These are phyloP conservation scores for Ennomos erosarius DNA, from an alignment of 2,888 invertebrate species.

Conservation along the genomic window DNA sequence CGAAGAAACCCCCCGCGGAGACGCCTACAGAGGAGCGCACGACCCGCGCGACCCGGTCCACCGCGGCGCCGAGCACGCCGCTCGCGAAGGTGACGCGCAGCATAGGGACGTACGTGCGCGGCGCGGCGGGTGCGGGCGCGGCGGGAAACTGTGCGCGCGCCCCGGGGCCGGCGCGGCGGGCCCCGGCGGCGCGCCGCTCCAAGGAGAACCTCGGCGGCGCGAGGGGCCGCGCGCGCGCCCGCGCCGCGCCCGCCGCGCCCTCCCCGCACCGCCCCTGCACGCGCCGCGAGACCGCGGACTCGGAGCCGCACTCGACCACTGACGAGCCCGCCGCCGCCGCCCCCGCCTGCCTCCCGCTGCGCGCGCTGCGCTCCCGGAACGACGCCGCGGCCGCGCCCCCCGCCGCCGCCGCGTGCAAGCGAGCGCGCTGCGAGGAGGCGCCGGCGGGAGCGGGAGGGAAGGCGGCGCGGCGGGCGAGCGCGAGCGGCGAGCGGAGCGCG, in stretches of 20 bases:
- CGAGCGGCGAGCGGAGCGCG: slow-evolving; percentile 50
- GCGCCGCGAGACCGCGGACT: slow-evolving; percentile 49
- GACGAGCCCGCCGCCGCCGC: too few species aligned
- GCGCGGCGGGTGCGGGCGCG: slow-evolving; percentile 37
- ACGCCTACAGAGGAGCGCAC: slow-evolving; percentile 43
- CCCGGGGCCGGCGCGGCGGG: slow-evolving; percentile 56
- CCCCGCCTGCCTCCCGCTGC: slow-evolving; percentile 44
- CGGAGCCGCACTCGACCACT: slow-evolving; percentile 44
- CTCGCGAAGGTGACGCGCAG: slow-evolving; percentile 58
- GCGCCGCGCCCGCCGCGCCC: slow-evolving; percentile 43
- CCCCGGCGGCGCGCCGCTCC: slow-evolving; percentile 36
- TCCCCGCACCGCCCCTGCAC: slow-evolving; percentile 42
- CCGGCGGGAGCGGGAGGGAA: slow-evolving; percentile 40
- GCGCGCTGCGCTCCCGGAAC: slow-evolving; percentile 62
- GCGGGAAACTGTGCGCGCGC: slow-evolving; percentile 49
- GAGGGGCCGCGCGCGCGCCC: slow-evolving; percentile 43
- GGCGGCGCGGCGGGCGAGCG: slow-evolving; percentile 41
- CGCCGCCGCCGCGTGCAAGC: slow-evolving; percentile 40
- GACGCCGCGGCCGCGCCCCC: slow-evolving; percentile 43
- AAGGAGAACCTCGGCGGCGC: slow-evolving; percentile 39
- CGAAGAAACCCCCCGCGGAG: slow-evolving; percentile 37
- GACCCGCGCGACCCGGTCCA: slow-evolving; percentile 53
- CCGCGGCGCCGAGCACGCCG: slow-evolving; percentile 48
- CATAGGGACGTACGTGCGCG: slow-evolving; percentile 58
- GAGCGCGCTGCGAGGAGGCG: slow-evolving; percentile 43